Evolutionary conservation across 2,113 vertebrate species (phyloP), one percentile per base, ranked within the genome.

Genomic region (Cheilinus undulatus): DNA sequence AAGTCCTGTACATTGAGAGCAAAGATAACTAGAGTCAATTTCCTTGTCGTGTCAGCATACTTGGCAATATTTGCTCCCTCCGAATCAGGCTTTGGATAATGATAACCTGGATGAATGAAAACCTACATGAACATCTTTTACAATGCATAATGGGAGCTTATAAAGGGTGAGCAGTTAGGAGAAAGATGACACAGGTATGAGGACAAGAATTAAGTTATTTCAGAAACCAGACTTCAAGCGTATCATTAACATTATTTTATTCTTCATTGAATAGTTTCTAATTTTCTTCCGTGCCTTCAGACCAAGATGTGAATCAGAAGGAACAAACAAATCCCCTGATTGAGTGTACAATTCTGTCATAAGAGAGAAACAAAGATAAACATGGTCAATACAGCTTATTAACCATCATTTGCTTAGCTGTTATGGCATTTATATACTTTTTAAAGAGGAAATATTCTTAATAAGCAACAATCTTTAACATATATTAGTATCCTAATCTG

Each of bases 231-330:
- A 67, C 72, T 24, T 13, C 65, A 83, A 78, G 80, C 8, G 42
- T 73, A 83, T 88, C 76, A 80, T 89, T 90, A 70, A 88, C 77
- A 91, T 89, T 90, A 87, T 93, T 93, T 93, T 92, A 93, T 93
- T 93, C 87, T 90, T 90, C 85, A 89, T 91, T 92, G 83, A 92
- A 93, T 90, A 91, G 62, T 87, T 92, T 90, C 88, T 88, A 90
- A 63, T 71, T 84, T 69, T 84, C 83, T 83, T 38, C 63, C 76
- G 85, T 93, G 87, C 89, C 90, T 88, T 91, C 84, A 90, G 91
- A 91, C 88, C 90, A 89, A 87, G 85, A 83, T 81, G 84, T 89
- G 88, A 92, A 91, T 92, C 90, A 93, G 88, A 91, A 91, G 89
- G 82, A 92, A 90, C 80, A 91, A 89, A 92, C 82, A 88, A 86